Conservation (phyloP, 2,888 invertebrate species). For the Chymomyza fuscimana region DNA sequence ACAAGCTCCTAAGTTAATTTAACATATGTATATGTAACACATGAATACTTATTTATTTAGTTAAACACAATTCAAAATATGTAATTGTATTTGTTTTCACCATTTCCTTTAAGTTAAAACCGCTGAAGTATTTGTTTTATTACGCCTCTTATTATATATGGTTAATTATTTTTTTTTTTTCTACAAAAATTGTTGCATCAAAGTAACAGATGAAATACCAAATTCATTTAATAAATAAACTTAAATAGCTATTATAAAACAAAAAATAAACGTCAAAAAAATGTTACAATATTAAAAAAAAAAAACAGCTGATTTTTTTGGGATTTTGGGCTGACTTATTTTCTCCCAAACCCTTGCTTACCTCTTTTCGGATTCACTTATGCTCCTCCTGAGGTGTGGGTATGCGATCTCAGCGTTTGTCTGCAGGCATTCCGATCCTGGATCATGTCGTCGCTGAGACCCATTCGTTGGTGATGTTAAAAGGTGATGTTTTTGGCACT, state of each 20-base stretch:
- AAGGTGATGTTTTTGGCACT: no score
- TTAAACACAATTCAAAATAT: constrained; percentile 14
- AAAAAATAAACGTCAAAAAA: neutral
- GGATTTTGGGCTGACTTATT: neutral
- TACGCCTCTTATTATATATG: neutral
- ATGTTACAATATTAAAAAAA: constrained; percentile 1
- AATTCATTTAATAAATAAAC: constrained; percentile 1
- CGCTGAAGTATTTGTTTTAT: constrained; percentile 35
- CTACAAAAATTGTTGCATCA: neutral
- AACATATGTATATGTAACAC: neutral
- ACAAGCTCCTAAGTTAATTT: constrained; percentile 20
- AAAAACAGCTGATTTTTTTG: constrained; percentile 27
- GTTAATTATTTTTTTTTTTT: neutral
- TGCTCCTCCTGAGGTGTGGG: no score
- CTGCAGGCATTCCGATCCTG: no score
- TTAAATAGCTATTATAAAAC: neutral
- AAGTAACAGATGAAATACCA: neutral
- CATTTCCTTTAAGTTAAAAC: constrained; percentile 39
- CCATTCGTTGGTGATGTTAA: no score
- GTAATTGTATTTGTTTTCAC: neutral
- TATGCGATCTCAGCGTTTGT: no score
- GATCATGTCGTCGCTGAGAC: no score
- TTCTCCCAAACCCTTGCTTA: no score
- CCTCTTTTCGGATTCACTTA: no score
- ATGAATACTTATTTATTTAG: constrained; percentile 17